Conservation (phyloP, 92 coral and sea anemone species). For the Phenganax marumi region DNA sequence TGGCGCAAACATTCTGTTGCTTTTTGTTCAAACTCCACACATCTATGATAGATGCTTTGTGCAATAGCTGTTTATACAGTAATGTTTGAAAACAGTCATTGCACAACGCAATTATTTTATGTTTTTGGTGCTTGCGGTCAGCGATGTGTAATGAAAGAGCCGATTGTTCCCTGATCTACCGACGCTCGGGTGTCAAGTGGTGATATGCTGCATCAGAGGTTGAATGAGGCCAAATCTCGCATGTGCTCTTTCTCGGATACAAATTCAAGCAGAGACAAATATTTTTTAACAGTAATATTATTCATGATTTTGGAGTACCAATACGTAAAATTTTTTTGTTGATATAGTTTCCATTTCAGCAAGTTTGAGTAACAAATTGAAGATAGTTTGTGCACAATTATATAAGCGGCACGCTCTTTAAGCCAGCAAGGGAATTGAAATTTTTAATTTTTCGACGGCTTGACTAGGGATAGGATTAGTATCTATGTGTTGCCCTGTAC, state of each 20-base stretch:
- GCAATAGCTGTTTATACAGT: background rate
- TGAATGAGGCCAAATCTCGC: background rate
- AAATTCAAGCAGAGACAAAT: background rate
- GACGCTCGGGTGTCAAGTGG: slow-evolving; percentile 39
- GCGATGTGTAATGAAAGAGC: slow-evolving; percentile 32
- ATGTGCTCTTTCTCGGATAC: background rate
- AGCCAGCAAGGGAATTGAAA: too few species aligned
- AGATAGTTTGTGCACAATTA: background rate
- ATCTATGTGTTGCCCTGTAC: too few species aligned
- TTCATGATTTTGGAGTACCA: background rate
- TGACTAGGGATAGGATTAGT: too few species aligned
- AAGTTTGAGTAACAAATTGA: background rate
- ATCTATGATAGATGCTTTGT: background rate
- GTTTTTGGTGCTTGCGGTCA: background rate
- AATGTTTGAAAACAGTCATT: background rate
- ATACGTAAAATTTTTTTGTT: background rate
- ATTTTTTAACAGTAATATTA: background rate
- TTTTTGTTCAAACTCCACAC: background rate
- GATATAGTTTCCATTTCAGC: background rate
- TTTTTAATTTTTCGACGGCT: too few species aligned
- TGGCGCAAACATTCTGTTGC: background rate
- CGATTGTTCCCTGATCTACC: slow-evolving; percentile 33
- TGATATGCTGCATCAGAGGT: background rate
- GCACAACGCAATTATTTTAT: slow-evolving; percentile 12
- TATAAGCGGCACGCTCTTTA: too few species aligned